Conservation (phyloP, 1,140 invertebrate genomes). For the Diorhabda elongata region DNA sequence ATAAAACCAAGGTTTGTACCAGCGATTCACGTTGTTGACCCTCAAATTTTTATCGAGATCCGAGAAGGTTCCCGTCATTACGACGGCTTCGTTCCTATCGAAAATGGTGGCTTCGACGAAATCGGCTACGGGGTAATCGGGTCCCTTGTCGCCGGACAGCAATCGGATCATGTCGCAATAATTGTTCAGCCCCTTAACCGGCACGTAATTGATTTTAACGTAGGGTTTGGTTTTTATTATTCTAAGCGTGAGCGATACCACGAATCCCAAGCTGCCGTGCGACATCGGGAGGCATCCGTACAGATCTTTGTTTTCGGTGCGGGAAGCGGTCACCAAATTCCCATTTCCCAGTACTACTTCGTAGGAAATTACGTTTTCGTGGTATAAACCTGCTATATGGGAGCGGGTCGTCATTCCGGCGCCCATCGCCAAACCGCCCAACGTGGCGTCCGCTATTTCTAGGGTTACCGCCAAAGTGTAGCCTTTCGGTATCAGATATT, state of each 20-base stretch:
- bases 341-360: constrained; percentile 55
- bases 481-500: constrained; percentile 50
- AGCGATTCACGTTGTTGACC: constrained; percentile 51
- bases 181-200: constrained; percentile 50
- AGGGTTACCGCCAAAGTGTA: constrained; percentile 56
- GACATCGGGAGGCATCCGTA: constrained; percentile 55
- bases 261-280: constrained; percentile 55
- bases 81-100: constrained; percentile 51
- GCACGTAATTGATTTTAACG: constrained; percentile 54
- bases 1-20: constrained; percentile 64
- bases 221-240: constrained; percentile 53
- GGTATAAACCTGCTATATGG: constrained; percentile 53
- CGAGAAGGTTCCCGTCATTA: constrained; percentile 54
- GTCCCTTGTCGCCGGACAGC: constrained; percentile 41
- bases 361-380: constrained; percentile 52
- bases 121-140: constrained; percentile 44
- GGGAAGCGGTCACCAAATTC: constrained; percentile 47
- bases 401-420: constrained; percentile 54
- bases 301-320: constrained; percentile 49
- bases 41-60: constrained; percentile 42
- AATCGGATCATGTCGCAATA: constrained; percentile 54
- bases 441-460: constrained; percentile 51
- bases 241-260: constrained; percentile 52
- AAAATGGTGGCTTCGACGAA: constrained; percentile 56
- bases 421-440: constrained; percentile 56